phyloP scores from a whole-genome alignment of 1,140 invertebrate species.

The Caligus rogercresseyi region DNA sequence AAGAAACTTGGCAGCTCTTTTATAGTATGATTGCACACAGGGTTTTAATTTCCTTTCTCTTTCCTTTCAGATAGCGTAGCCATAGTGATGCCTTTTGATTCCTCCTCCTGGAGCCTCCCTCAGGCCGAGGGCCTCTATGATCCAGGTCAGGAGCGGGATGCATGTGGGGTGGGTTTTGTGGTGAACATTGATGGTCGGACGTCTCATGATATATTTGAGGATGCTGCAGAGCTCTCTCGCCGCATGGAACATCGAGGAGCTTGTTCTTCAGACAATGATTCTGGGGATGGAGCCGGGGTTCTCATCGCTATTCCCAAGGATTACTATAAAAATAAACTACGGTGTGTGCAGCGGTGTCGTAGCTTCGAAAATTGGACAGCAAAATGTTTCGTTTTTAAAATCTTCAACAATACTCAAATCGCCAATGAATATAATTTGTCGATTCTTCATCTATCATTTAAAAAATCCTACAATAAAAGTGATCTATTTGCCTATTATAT shows the following conservation, averaged over 20 bases:
- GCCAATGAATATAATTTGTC: not conserved
- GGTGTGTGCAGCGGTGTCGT: constrained; percentile 40
- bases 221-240: constrained; percentile 20
- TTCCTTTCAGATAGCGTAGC: too few relatives aligned
- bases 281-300: constrained; percentile 93
- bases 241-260: constrained; percentile 98
- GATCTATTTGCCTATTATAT: too few relatives aligned
- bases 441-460: not conserved
- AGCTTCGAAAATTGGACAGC: not conserved
- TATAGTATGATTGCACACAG: too few relatives aligned
- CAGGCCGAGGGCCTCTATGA: constrained; percentile 71
- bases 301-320: constrained; percentile 87
- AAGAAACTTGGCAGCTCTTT: too few relatives aligned
- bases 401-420: not conserved
- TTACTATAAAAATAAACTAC: constrained; percentile 64
- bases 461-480: too few relatives aligned
- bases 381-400: not conserved
- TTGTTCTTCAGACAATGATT: constrained; percentile 95
- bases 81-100: constrained; percentile 13
- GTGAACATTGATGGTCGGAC: constrained; percentile 86
- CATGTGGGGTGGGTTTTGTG: constrained; percentile 96
- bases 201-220: constrained; percentile 52
- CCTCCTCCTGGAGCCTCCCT: constrained; percentile 31
- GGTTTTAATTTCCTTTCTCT: too few relatives aligned
- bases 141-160: constrained; percentile 77